Percentiles rank a stretch among this genome's conserved stretches.
Evolutionary conservation across 2,888 invertebrate species (phyloP).

Genomic region (Melikaiella ostensackeni): DNA sequence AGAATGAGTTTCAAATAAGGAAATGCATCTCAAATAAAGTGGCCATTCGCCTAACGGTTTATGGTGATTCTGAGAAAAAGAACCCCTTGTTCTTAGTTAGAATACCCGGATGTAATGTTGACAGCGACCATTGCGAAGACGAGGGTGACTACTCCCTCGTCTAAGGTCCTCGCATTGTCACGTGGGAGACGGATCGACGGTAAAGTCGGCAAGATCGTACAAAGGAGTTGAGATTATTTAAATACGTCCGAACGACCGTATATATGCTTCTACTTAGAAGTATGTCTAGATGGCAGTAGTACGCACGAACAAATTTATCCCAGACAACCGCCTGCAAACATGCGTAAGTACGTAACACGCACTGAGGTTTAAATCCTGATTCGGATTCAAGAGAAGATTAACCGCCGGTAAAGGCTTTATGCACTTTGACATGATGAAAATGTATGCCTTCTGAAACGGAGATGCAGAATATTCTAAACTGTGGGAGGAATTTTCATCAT

Average conservation of each 20-base stretch:
- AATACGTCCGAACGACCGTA: conserved; percentile 43
- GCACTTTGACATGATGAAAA: conserved; percentile 22
- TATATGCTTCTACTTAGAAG: conserved; percentile 29
- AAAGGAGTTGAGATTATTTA: conserved; percentile 52
- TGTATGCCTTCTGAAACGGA: conserved; percentile 6
- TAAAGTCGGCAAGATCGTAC: conserved; percentile 51
- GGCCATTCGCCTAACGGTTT: conserved; percentile 14
- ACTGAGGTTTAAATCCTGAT: conserved; percentile 23
- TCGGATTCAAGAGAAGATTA: conserved; percentile 25
- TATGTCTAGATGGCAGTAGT: conserved; percentile 27
- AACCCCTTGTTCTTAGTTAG: conserved; percentile 10
- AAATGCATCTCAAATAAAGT: not conserved
- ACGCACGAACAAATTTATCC: conserved; percentile 36
- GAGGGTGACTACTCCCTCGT: conserved; percentile 41
- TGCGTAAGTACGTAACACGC: conserved; percentile 36
- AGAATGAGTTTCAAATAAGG: not conserved
- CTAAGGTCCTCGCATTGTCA: conserved; percentile 46
- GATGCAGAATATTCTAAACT: not conserved
- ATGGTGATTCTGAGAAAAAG: not conserved
- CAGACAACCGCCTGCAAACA: conserved; percentile 36
- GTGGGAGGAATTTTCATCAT: not conserved
- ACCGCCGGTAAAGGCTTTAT: not conserved
- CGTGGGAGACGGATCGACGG: conserved; percentile 51
- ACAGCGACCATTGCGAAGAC: conserved; percentile 36
- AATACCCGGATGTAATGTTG: conserved; percentile 48